Percentiles rank a stretch among this genome's conserved stretches.
Conservation (phyloP, 2,888 invertebrate genomes). For the Stenolophus ochropezus region DNA sequence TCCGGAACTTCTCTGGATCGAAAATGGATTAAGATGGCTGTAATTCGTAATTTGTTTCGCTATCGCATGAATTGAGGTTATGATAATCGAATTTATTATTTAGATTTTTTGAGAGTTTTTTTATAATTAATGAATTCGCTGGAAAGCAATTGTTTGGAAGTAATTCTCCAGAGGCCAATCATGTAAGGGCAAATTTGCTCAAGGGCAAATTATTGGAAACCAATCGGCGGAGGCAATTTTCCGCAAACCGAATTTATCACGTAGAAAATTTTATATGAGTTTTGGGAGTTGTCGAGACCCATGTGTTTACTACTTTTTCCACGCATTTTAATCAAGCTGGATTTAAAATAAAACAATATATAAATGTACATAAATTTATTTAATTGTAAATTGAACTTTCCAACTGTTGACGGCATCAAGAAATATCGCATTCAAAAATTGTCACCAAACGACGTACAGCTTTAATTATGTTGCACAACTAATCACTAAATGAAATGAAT, state of each 20-base stretch:
- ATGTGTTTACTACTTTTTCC: background rate
- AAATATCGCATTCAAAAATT: too few relatives aligned
- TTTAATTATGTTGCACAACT: too few relatives aligned
- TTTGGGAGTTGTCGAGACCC: background rate
- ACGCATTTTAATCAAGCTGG: background rate
- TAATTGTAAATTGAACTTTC: too few relatives aligned
- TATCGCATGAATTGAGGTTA: background rate
- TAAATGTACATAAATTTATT: too few relatives aligned
- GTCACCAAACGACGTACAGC: too few relatives aligned
- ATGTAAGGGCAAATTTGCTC: background rate
- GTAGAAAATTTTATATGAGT: background rate
- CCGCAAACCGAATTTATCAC: background rate
- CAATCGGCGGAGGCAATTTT: background rate
- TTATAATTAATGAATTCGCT: background rate
- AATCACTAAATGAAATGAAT: too few relatives aligned
- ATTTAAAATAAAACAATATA: too few relatives aligned
- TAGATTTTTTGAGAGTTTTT: background rate
- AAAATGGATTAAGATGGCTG: conserved; percentile 11
- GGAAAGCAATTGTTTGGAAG: background rate
- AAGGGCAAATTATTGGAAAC: background rate
- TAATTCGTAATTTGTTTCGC: background rate
- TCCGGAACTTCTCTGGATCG: background rate
- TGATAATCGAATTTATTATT: background rate
- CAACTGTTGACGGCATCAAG: too few relatives aligned
- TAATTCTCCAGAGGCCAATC: background rate